These are phyloP conservation scores for Hyppa rectilinea DNA, from an alignment of 2,888 invertebrate genomes.

Conservation along the genomic window DNA sequence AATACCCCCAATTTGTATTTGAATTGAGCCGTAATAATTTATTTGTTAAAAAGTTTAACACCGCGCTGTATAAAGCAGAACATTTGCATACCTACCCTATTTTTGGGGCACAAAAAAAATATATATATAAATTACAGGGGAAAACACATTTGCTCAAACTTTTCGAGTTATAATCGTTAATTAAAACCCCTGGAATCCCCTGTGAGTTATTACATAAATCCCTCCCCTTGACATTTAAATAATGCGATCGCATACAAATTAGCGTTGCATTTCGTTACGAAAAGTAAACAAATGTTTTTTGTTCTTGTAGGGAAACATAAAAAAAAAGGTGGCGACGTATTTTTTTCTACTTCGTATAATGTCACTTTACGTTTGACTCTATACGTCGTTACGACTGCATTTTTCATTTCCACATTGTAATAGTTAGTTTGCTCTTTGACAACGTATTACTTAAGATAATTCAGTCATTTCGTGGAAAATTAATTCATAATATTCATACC, in stretches of 20 bases:
- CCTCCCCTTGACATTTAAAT: slow-evolving; percentile 70
- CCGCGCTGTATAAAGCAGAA: slow-evolving; percentile 20
- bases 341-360: no score
- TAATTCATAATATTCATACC: no score
- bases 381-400: no score
- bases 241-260: slow-evolving; percentile 68
- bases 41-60: slow-evolving; percentile 51
- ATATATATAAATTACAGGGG: slow-evolving; percentile 62
- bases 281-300: slow-evolving; percentile 53
- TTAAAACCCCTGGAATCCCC: slow-evolving; percentile 76
- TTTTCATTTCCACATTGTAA: neutral
- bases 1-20: slow-evolving; percentile 26
- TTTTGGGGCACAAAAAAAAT: slow-evolving; percentile 45
- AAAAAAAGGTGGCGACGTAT: neutral
- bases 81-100: slow-evolving; percentile 56
- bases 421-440: neutral
- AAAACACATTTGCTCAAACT: slow-evolving; percentile 72
- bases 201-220: slow-evolving; percentile 75
- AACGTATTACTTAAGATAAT: no score
- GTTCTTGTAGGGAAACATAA: slow-evolving; percentile 29
- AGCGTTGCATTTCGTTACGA: slow-evolving; percentile 57
- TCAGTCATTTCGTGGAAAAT: no score
- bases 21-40: slow-evolving; percentile 50
- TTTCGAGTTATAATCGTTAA: slow-evolving; percentile 80
- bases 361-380: no score